Conservation (phyloP, 2,888 invertebrate species). For the Octodonta nipae region DNA sequence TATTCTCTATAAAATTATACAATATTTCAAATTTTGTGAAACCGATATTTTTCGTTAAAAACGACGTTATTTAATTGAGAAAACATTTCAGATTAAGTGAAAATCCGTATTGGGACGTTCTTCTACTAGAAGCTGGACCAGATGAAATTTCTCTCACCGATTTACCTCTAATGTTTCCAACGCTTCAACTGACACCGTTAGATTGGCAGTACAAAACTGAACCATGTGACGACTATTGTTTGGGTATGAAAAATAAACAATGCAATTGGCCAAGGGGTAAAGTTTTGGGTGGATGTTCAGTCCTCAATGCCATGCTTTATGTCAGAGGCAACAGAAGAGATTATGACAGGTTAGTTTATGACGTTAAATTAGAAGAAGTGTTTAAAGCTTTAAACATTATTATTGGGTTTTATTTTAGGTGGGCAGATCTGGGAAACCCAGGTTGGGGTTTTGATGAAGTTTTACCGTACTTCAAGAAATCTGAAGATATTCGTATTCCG, state of each 20-base stretch:
- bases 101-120: slow-evolving; percentile 51
- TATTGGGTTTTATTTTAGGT: slow-evolving; percentile 30
- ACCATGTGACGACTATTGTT: slow-evolving; percentile 53
- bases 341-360: slow-evolving; percentile 46
- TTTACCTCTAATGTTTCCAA: slow-evolving; percentile 56
- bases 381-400: no score
- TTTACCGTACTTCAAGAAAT: slow-evolving; percentile 64
- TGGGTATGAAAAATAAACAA: slow-evolving; percentile 48
- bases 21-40: no score
- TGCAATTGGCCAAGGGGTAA: slow-evolving; percentile 71
- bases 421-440: slow-evolving; percentile 58
- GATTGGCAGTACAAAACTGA: slow-evolving; percentile 74
- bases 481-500: slow-evolving; percentile 62
- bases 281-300: slow-evolving; percentile 67
- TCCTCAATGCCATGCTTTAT: slow-evolving; percentile 82
- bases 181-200: slow-evolving; percentile 55
- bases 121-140: slow-evolving; percentile 62
- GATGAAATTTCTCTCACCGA: slow-evolving; percentile 50
- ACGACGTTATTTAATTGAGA: no score
- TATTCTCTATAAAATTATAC: no score
- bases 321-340: slow-evolving; percentile 70
- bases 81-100: slow-evolving; percentile 52
- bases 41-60: no score
- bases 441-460: slow-evolving; percentile 72
- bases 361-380: no score